phyloP scores from a whole-genome alignment of 2,888 invertebrate genomes.

The Ormia ochracea region DNA sequence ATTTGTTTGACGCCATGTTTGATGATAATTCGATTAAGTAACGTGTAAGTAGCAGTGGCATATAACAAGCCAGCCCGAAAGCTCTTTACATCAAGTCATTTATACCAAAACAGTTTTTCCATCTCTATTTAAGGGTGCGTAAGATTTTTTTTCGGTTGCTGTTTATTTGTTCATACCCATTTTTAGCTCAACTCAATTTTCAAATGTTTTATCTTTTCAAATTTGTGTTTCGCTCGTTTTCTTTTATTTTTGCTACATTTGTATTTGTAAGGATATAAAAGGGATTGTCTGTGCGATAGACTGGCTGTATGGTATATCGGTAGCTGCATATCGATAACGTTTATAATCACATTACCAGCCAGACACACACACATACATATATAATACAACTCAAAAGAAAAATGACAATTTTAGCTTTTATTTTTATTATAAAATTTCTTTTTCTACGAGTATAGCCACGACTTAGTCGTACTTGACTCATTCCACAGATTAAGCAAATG shows the following conservation, averaged over 20 bases:
- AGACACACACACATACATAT: slow-evolving; percentile 58
- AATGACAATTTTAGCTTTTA: slow-evolving; percentile 37
- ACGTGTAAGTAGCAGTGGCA: slow-evolving; percentile 60
- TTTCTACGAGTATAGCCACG: too few species aligned
- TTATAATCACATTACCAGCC: slow-evolving; percentile 62
- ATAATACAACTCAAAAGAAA: too few species aligned
- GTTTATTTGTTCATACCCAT: slow-evolving; percentile 23
- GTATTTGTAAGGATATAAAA: slow-evolving; percentile 23
- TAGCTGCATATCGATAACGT: slow-evolving; percentile 63
- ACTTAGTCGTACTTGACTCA: too few species aligned
- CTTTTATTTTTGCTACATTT: background rate
- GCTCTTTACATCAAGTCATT: slow-evolving; percentile 5
- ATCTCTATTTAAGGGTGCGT: slow-evolving; percentile 56
- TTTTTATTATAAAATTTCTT: background rate
- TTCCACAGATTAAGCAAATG: too few species aligned
- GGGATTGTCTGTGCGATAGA: slow-evolving; percentile 42
- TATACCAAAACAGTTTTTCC: slow-evolving; percentile 4
- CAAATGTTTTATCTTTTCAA: slow-evolving; percentile 28
- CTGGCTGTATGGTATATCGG: background rate
- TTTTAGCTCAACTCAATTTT: slow-evolving; percentile 45
- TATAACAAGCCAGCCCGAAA: slow-evolving; percentile 4
- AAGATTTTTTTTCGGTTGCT: slow-evolving; percentile 2
- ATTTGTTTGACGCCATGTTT: slow-evolving; percentile 72
- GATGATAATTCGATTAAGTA: slow-evolving; percentile 76
- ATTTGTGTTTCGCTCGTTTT: background rate